Base-by-base conservation (phyloP, 2,113 vertebrate species). In the Otocyon megalotis region DNA sequence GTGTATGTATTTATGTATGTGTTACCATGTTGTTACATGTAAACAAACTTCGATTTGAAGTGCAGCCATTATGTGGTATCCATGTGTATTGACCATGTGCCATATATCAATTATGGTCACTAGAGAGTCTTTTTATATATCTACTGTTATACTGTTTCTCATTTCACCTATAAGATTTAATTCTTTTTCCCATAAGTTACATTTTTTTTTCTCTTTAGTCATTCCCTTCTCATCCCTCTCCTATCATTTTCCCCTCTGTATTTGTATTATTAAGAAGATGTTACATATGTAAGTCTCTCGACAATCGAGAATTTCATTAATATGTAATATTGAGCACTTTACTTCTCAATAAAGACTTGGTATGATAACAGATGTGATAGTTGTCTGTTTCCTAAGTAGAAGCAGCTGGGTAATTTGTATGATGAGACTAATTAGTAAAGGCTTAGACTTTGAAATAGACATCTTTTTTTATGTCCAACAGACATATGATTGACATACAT, bases 1-100 rank as follows among this genome's bases (percentile, higher is more conserved):
- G 60, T 97, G 77, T 95, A 90, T 62, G 0, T 97, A 93, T 95
- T 77, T 97, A 72, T 96, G 60, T 98, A 92, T 98, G 88, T 98
- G 97, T 98, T 98, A 98, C 94, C 54, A 37, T 97, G 98, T 98
- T 86, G 91, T 98, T 98, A 98, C 98, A 96, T 97, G 65, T 90
- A 98, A 99, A 99, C 99, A 99, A 99, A 99, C 99, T 99, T 99
- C 99, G 96, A 99, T 99, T 99, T 99, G 99, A 99, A 99, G 99
- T 99, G 99, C 99, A 99, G 37, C 96, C 97, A 98, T 99, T 99
- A 99, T 99, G 99, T 99, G 98, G 98, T 99, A 99, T 99, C 99
- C 98, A 93, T 99, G 99, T 98, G 28, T 98, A 30, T 96, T 93
- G 97, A 97, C 98, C 98, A 26, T 79, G 95, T 98, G 96, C 97